phyloP scores from a whole-genome alignment of 2,113 vertebrate species.

The Pimephales promelas region DNA sequence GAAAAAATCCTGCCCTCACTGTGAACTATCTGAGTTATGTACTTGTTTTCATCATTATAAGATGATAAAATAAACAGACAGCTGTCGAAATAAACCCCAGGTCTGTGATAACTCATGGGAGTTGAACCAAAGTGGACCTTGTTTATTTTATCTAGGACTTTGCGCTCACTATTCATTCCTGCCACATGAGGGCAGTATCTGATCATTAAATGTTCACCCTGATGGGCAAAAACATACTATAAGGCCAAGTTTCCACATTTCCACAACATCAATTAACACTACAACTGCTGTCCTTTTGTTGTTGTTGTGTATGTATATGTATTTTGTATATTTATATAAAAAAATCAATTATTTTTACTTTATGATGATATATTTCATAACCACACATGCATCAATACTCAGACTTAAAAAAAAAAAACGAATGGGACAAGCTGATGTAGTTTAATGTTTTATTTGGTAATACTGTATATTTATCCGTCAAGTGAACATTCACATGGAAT shows the following conservation, averaged over 20 bases:
- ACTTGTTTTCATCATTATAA: conserved; percentile 28
- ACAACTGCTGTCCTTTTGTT: no score
- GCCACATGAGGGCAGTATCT: conserved; percentile 49
- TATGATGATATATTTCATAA: neutral
- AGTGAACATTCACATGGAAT: conserved; percentile 74
- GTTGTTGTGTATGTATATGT: neutral
- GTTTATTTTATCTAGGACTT: conserved; percentile 11
- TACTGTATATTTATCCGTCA: conserved; percentile 87
- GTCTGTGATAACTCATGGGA: neutral
- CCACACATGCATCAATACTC: neutral
- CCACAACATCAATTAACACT: no score
- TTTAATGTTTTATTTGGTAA: conserved; percentile 82
- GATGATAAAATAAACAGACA: conserved; percentile 38
- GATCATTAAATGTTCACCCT: neutral
- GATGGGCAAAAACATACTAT: neutral
- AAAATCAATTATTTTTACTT: neutral
- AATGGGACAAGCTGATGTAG: conserved; percentile 22
- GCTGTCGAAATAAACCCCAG: conserved; percentile 34
- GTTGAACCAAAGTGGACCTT: conserved; percentile 16
- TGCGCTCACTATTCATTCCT: neutral
- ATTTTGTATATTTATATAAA: neutral
- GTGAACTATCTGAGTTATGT: conserved; percentile 39
- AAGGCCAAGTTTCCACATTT: neutral
- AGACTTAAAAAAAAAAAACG: neutral
- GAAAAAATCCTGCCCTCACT: neutral